Evolutionary conservation across 2,113 vertebrate genomes (phyloP), one percentile per base, ranked within the genome.

Genomic region (Sarotherodon lohbergeri): DNA sequence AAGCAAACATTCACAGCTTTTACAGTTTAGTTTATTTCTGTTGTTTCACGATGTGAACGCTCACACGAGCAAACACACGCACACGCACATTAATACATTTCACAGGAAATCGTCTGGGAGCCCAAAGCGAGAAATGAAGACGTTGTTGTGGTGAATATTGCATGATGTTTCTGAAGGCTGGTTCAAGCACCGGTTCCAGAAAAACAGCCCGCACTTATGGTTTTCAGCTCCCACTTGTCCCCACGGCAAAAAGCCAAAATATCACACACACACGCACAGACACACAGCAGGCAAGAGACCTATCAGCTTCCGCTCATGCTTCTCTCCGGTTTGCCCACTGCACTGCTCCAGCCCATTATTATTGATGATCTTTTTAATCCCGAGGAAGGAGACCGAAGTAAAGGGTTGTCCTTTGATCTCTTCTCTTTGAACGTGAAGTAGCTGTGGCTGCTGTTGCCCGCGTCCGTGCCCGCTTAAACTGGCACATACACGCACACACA

Each of bases 301-400:
- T 39, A 86, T 90, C 90, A 92, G 88, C 85, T 68, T 89, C 50
- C 32, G 12, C 50, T 87, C 54, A 34, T 39, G 80, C 89, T 76
- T 59, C 12, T 82, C 81, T 63, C 79, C 84, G 46, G 88, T 90
- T 90, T 52, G 80, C 92, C 80, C 91, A 81, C 83, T 80, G 86
- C 4, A 76, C 63, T 19, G 82, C 88, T 91, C 85, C 85, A 87
- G 82, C 86, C 87, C 92, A 93, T 94, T 92, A 93, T 91, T 95
- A 95, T 92, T 93, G 92, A 94, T 92, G 92, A 94, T 89, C 88
- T 92, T 92, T 90, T 93, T 93, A 94, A 93, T 92, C 91, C 91
- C 9, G 84, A 86, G 88, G 89, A 91, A 90, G 86, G 86, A 87
- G 86, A 88, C 82, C 2, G 56, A 85, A 90, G 83, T 81, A 86